Conservation (phyloP, 2,113 vertebrate species). For the Pleuronectes platessa region DNA sequence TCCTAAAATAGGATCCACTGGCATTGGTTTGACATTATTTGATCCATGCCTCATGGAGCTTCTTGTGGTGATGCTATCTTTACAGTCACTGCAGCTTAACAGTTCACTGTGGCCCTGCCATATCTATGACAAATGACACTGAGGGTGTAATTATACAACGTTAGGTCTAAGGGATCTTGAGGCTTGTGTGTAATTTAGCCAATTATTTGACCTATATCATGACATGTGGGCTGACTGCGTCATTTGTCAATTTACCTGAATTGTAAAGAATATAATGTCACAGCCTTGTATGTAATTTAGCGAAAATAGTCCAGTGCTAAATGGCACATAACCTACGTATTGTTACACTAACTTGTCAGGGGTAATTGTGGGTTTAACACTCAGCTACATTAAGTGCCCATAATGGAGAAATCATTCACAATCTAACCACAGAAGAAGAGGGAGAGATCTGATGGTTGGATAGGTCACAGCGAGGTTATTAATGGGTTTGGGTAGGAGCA, state of each 20-base stretch:
- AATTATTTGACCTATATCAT: conserved; percentile 48
- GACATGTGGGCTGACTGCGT: conserved; percentile 38
- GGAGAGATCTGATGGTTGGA: conserved; percentile 45
- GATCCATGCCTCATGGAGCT: neutral
- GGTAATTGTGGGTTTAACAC: conserved; percentile 31
- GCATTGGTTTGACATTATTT: conserved; percentile 17
- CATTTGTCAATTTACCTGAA: conserved; percentile 57
- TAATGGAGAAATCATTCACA: conserved; percentile 58
- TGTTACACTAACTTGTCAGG: conserved; percentile 42
- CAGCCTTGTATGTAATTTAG: conserved; percentile 15
- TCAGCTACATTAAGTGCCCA: conserved; percentile 27
- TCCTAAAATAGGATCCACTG: neutral
- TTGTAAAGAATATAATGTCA: conserved; percentile 26
- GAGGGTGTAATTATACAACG: conserved; percentile 38
- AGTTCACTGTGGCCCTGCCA: conserved; percentile 15
- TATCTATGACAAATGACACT: conserved; percentile 48
- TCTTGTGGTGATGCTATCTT: conserved; percentile 9
- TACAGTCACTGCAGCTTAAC: conserved; percentile 13
- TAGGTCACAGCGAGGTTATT: conserved; percentile 53
- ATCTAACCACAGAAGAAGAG: conserved; percentile 49
- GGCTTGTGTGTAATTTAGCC: conserved; percentile 36
- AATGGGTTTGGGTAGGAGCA: conserved; percentile 28
- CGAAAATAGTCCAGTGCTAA: conserved; percentile 31
- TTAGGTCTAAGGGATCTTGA: conserved; percentile 24
- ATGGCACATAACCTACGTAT: conserved; percentile 26